Conservation (phyloP, 2,888 invertebrate genomes). For the Muschampia plurimacula region DNA sequence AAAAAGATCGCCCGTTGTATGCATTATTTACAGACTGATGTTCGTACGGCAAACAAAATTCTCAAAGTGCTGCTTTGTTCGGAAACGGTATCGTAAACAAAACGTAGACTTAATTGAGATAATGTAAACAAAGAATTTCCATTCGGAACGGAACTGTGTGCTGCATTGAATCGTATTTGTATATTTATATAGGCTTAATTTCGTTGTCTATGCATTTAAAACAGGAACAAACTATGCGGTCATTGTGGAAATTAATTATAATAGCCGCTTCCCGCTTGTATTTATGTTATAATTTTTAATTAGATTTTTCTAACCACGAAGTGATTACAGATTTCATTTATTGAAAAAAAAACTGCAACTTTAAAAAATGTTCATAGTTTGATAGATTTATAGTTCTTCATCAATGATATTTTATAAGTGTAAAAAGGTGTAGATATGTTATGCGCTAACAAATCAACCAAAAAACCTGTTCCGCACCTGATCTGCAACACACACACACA, state of each 20-base stretch:
- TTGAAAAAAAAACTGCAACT: background rate
- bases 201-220: constrained; percentile 45
- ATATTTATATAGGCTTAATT: constrained; percentile 47
- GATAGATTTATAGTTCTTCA: no score
- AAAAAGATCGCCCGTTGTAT: constrained; percentile 18
- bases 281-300: constrained; percentile 5
- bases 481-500: no score
- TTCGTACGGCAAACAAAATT: constrained; percentile 63
- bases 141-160: constrained; percentile 62
- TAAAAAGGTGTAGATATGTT: no score
- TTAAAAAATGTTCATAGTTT: background rate
- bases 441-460: no score
- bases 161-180: constrained; percentile 44
- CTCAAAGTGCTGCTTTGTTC: constrained; percentile 70
- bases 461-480: no score
- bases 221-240: constrained; percentile 33
- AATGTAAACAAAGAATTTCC: constrained; percentile 77
- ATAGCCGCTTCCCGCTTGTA: constrained; percentile 19
- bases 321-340: background rate
- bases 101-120: constrained; percentile 82
- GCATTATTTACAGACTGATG: constrained; percentile 23
- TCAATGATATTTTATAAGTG: no score
- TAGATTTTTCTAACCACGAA: background rate
- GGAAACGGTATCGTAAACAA: constrained; percentile 67
- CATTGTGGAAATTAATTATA: constrained; percentile 25